Base-by-base conservation (phyloP, 2,113 vertebrate species). In the Sialia sialis region DNA sequence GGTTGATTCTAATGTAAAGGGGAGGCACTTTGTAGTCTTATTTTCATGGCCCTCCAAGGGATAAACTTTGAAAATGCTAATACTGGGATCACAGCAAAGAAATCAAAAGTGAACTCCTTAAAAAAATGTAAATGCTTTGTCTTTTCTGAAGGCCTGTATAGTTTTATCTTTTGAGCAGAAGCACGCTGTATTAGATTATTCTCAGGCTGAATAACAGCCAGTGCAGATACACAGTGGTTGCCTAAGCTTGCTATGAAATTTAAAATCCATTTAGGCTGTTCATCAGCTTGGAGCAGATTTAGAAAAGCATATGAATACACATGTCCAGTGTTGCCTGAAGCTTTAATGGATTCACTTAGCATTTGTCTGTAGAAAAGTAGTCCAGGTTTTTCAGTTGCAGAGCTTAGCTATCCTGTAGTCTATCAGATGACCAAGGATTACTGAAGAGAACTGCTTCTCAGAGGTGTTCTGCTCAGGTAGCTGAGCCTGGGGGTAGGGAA, bases 261-360 rank as follows among this genome's bases (percentile, higher is more conserved):
- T 95, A 81, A 93, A 96, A 96, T 91, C 94, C 94, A 95, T 95
- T 95, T 95, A 91, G 82, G 59, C 94, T 95, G 88, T 92, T 97
- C 95, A 94, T 96, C 94, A 91, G 92, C 90, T 95, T 92, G 94
- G 94, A 97, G 94, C 95, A 95, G 93, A 95, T 97, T 96, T 94
- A 95, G 92, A 77, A 90, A 92, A 95, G 91, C 92, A 64, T 93
- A 84, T 88, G 92, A 96, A 95, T 90, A 75, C 52, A 94, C 70
- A 88, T 2, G 0, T 95, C 85, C 52, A 14, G 72, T 64, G 55
- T 81, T 94, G 91, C 91, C 93, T 93, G 83, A 74, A 94, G 94
- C 87, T 90, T 95, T 95, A 74, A 63, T 88, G 87, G 75, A 91
- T 95, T 95, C 79, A 66, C 51, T 52, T 72, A 88, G 73, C 12